phyloP scores from a whole-genome alignment of 2,797 vertebrate species.

The Babyrousa celebensis region DNA sequence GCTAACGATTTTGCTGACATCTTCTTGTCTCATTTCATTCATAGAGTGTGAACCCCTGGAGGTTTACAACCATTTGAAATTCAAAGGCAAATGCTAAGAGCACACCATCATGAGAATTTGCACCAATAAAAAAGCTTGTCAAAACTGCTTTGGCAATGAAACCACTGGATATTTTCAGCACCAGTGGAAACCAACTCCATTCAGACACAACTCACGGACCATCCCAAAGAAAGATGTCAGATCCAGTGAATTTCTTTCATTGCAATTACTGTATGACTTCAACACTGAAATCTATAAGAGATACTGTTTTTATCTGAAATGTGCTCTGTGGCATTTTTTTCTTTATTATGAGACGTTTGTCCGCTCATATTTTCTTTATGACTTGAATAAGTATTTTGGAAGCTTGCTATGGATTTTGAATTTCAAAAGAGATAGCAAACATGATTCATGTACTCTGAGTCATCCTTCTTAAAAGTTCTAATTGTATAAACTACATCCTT shows the following conservation, averaged over 20 bases:
- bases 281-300: neutral
- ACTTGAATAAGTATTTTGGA: constrained; percentile 27
- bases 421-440: constrained; percentile 67
- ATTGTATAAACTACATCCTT: constrained; percentile 62
- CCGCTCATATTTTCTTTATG: neutral
- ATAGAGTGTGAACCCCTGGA: constrained; percentile 75
- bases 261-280: constrained; percentile 46
- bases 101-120: constrained; percentile 58
- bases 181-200: constrained; percentile 70
- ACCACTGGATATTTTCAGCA: constrained; percentile 53
- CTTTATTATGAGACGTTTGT: neutral
- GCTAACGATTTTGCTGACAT: constrained; percentile 75
- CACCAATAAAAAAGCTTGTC: constrained; percentile 82
- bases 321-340: neutral
- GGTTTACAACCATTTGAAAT: constrained; percentile 77
- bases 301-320: constrained; percentile 7
- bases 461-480: constrained; percentile 68
- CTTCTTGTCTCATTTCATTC: constrained; percentile 80
- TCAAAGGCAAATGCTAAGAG: constrained; percentile 69
- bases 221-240: constrained; percentile 65
- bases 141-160: constrained; percentile 81
- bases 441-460: constrained; percentile 67
- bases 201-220: constrained; percentile 51
- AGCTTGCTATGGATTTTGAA: neutral
- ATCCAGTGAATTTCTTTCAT: constrained; percentile 21